Evolutionary conservation across 1,140 invertebrate genomes (phyloP), one percentile per base, ranked within the genome.

Genomic region (Drosophila prosaltans): DNA sequence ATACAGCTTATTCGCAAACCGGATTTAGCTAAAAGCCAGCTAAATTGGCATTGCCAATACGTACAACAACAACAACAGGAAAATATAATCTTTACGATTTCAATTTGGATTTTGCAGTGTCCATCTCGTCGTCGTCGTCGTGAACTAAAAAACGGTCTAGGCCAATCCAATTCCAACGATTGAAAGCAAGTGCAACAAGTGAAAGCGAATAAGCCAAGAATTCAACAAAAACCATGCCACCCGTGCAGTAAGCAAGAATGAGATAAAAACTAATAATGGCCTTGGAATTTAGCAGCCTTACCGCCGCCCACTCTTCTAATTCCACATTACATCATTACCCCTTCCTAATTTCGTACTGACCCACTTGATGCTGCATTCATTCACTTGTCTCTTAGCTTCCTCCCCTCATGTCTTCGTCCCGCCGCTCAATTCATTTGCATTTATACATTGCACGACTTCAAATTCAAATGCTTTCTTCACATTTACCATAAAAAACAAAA

Each of bases 231-330:
- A 74, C 21, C 59, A 88, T 88, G 83, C 83, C 83, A 62, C 84
- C 83, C 68, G 83, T 88, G 68, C 83, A 88, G 83, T 88, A 88
- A 88, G 83, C 57, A 76, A 59, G 71, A 81, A 58, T 69, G 32
- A 61, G 69, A 16, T 36, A 2, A 57, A 67, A 73, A 68, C 59
- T 36, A 32, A 26, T 39, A 80, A 61, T 65, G 65, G 48, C 74
- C 74, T 71, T 72, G 61, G 61, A 55, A 39, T 59, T 51, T 24
- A 51, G 45, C 45, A 26, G 45, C 45, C 39, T 10, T 21, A 16
- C 41, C 41, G 65, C 21, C 73, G 57, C 57, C 55, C 16, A 40
- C 63, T 21, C 51, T 40, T 10, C 45, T 51, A 51, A 51, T 26
- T 51, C 9, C 9, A 51, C 21, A 51, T 51, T 51, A 51, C 65